phyloP scores from a whole-genome alignment of 2,113 vertebrate genomes.

The Myrmophylax atrothorax region DNA sequence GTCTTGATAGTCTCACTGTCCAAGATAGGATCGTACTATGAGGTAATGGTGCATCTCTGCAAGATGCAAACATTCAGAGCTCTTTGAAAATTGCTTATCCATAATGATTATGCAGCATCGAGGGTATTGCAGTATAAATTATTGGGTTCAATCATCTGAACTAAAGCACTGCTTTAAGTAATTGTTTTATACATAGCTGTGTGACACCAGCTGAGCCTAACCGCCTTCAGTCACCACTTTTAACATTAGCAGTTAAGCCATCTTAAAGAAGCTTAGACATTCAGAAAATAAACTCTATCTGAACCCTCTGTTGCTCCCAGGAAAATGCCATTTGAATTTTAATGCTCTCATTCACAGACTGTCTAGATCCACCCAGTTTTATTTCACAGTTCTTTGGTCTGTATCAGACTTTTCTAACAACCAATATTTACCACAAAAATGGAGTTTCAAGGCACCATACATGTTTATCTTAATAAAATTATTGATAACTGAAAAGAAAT shows the following conservation, averaged over 20 bases:
- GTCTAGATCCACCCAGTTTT: slow-evolving; percentile 36
- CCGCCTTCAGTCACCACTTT: slow-evolving; percentile 19
- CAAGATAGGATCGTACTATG: background rate
- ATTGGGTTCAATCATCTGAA: background rate
- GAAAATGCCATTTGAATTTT: slow-evolving; percentile 53
- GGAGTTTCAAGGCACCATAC: background rate
- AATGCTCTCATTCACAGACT: slow-evolving; percentile 47
- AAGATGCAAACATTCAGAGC: background rate
- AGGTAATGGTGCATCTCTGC: background rate
- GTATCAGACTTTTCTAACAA: slow-evolving; percentile 12
- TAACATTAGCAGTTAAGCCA: slow-evolving; percentile 36
- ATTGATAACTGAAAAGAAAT: background rate
- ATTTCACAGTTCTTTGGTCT: slow-evolving; percentile 55
- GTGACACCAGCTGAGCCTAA: slow-evolving; percentile 26
- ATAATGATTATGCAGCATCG: background rate
- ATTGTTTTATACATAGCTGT: background rate
- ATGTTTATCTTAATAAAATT: background rate
- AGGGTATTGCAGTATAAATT: slow-evolving; percentile 6
- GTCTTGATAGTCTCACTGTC: background rate
- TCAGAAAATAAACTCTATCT: slow-evolving; percentile 60
- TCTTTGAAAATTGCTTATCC: slow-evolving; percentile 12
- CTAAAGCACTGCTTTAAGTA: slow-evolving; percentile 22
- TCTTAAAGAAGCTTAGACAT: slow-evolving; percentile 39
- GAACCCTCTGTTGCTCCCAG: slow-evolving; percentile 45
- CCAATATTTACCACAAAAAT: background rate